Conservation (phyloP, 2,113 vertebrate species). For the Orcinus orca region DNA sequence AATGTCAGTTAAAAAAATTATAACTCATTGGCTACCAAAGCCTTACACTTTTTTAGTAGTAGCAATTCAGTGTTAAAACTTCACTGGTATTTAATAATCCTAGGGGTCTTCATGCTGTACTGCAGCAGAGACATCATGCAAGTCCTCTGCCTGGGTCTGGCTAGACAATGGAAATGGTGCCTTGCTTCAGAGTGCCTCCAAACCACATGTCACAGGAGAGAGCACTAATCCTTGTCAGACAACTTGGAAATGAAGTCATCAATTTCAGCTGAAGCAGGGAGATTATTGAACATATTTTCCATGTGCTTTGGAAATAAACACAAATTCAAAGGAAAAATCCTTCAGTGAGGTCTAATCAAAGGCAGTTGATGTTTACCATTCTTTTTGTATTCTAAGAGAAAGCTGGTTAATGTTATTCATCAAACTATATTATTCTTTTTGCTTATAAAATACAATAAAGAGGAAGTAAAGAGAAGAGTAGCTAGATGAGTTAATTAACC, state of each 20-base stretch:
- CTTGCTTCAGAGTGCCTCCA: not conserved
- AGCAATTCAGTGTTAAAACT: not conserved
- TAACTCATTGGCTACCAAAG: not conserved
- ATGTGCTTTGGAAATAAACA: slow-evolving; percentile 14
- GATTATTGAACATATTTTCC: not conserved
- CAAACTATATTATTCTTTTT: not conserved
- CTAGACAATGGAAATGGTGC: not conserved
- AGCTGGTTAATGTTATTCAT: not conserved
- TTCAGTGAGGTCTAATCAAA: not conserved
- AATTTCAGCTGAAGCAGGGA: not conserved
- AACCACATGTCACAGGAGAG: not conserved
- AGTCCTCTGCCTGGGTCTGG: not conserved
- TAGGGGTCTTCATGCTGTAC: not conserved
- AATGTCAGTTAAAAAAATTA: not conserved
- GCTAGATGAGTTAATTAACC: not conserved
- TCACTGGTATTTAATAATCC: not conserved
- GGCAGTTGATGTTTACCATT: not conserved
- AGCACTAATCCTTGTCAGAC: not conserved
- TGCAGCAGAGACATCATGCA: not conserved
- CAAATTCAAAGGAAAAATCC: slow-evolving; percentile 20
- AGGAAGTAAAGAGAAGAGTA: not conserved
- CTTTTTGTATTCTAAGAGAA: slow-evolving; percentile 23
- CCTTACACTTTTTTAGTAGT: not conserved
- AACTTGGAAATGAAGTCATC: not conserved
- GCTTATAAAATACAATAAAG: not conserved